A percentile compares a stretch with the other conserved stretches of the same genome.
phyloP scores from a whole-genome alignment of 2,797 vertebrate species.

The Hyperoplus lanceolatus region DNA sequence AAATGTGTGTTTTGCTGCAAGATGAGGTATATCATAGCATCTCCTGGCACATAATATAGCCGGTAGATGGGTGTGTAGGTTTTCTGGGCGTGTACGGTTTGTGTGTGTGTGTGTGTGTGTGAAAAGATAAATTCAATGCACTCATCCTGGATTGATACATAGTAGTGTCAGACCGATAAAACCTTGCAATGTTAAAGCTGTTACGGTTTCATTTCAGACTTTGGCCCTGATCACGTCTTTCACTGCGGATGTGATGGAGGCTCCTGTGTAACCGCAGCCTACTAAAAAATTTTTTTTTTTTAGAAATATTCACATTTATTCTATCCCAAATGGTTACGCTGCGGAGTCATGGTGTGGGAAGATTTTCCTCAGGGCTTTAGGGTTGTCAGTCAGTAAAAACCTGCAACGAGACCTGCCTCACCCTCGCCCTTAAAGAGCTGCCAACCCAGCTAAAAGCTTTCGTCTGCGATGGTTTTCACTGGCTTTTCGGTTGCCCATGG shows the following conservation, averaged over 20 bases:
- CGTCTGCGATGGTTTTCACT: slow-evolving; percentile 52
- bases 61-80: slow-evolving; percentile 52
- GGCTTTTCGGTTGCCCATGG: slow-evolving; percentile 41
- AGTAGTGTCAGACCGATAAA: slow-evolving; percentile 34
- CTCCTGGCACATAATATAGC: slow-evolving; percentile 57
- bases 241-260: slow-evolving; percentile 40
- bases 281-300: slow-evolving; percentile 53
- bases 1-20: slow-evolving; percentile 63
- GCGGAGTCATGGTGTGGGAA: slow-evolving; percentile 60
- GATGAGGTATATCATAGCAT: slow-evolving; percentile 62
- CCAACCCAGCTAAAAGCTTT: slow-evolving; percentile 67
- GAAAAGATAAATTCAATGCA: slow-evolving; percentile 49
- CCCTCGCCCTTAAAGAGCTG: slow-evolving; percentile 62
- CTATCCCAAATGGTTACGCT: slow-evolving; percentile 51
- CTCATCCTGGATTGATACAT: slow-evolving; percentile 38
- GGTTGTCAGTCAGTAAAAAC: slow-evolving; percentile 71
- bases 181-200: slow-evolving; percentile 48
- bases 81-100: not conserved
- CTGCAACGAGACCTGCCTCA: slow-evolving; percentile 64
- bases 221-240: slow-evolving; percentile 28
- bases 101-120: not conserved
- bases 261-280: slow-evolving; percentile 15
- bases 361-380: slow-evolving; percentile 69
- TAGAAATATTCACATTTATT: slow-evolving; percentile 42
- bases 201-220: slow-evolving; percentile 49